Conservation (phyloP, 2,888 invertebrate genomes). For the Dilophus febrilis region DNA sequence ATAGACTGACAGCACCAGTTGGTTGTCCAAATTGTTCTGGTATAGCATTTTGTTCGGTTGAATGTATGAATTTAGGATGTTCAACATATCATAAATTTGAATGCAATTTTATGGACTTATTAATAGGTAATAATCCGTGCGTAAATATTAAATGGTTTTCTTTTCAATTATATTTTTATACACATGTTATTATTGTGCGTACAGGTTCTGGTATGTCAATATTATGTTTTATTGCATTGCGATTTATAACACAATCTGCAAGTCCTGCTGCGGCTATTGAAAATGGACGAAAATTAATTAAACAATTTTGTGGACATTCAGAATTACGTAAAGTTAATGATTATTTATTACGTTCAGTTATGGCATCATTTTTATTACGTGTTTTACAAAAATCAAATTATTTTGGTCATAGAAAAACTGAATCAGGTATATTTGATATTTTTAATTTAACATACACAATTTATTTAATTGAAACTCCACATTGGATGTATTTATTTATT, state of each 20-base stretch:
- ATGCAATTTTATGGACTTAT: slow-evolving; percentile 53
- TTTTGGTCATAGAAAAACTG: slow-evolving; percentile 34
- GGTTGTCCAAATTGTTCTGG: slow-evolving; percentile 58
- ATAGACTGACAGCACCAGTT: slow-evolving; percentile 43
- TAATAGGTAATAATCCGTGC: slow-evolving; percentile 60
- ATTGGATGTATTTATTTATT: not conserved
- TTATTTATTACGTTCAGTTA: slow-evolving; percentile 55
- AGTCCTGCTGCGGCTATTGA: slow-evolving; percentile 26
- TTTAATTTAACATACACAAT: not conserved
- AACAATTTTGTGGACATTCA: slow-evolving; percentile 49
- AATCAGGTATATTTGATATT: slow-evolving; percentile 13
- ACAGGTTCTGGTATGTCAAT: slow-evolving; percentile 65
- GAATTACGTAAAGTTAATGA: slow-evolving; percentile 44
- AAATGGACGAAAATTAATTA: slow-evolving; percentile 32
- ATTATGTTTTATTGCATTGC: slow-evolving; percentile 52
- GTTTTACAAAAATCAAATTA: slow-evolving; percentile 51
- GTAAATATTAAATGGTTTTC: too few relatives aligned
- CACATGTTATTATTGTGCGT: too few relatives aligned
- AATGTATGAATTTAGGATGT: slow-evolving; percentile 46
- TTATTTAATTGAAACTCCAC: not conserved
- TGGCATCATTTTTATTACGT: slow-evolving; percentile 58
- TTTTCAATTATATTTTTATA: too few relatives aligned
- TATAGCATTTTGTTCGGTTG: slow-evolving; percentile 54
- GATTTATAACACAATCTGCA: slow-evolving; percentile 58
- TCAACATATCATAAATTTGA: slow-evolving; percentile 55